Evolutionary conservation across 2,113 vertebrate species (phyloP), one percentile per base, ranked within the genome.

Genomic region (Perca fluviatilis): DNA sequence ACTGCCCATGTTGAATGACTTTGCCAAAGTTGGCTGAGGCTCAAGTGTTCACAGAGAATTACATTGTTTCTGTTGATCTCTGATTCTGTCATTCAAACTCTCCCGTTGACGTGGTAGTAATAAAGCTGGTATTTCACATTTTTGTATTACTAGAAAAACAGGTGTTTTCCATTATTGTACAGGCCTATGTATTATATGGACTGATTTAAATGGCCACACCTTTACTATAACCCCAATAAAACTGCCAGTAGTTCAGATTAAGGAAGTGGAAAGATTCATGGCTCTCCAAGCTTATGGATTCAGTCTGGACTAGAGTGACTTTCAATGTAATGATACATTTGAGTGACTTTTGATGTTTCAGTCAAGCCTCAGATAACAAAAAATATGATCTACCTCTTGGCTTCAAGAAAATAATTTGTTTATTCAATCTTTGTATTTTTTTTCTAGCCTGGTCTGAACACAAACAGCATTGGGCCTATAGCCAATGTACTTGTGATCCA

Each of bases 241-340:
- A 21, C 33, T 67, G 25, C 51, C 56, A 30, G n/a, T 8, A 25
- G 12, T 6, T 77, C 43, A 40, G 49, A 15, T 79, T 58, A 49
- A 83, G 80, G 74, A 86, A 84, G 64, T 54, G n/a, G 67, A 70
- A 86, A 64, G 47, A 15, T 56, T 9, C 10, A 6, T 51, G 21
- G 16, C 23, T 43, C 27, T 70, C 54, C 21, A 40, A 50, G 77
- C 62, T 36, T 16, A 47, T 60, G 12, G 47, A 27, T 66, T 66
- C n/a, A 71, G 19, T 73, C 21, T 50, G 40, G 14, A 72, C 19
- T 50, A 33, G 14, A 74, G 40, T 51, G 54, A 60, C 63, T 82
- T 86, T 85, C 69, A 53, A 16, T 82, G 46, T 51, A 62, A 89
- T 88, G 70, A 91, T 90, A 86, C 83, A 86, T 77, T 9, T 85